phyloP scores from a whole-genome alignment of 1,140 invertebrate genomes.

The Parasteatoda tepidariorum region DNA sequence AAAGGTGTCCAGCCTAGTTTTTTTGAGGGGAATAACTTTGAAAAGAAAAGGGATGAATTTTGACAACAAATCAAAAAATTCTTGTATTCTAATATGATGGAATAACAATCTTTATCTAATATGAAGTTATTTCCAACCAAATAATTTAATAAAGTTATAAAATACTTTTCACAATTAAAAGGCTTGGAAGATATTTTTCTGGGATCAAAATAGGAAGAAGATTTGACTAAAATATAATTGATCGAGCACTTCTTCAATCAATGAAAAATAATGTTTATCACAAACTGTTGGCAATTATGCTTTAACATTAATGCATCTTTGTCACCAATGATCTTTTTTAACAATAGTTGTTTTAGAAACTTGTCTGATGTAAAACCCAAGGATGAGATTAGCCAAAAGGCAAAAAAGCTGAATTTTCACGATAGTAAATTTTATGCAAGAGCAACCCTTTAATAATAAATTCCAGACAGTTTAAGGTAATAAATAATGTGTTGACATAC shows the following conservation, averaged over 20 bases:
- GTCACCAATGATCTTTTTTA: constrained; percentile 1
- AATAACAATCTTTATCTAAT: not conserved
- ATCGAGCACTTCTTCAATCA: not conserved
- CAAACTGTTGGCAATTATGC: not conserved
- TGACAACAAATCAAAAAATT: not conserved
- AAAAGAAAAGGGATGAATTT: not conserved
- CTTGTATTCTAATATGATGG: not conserved
- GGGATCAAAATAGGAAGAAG: not conserved
- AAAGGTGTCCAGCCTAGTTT: no score
- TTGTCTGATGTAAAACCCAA: not conserved
- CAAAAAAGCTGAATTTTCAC: no score
- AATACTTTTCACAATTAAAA: not conserved
- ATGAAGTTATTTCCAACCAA: not conserved
- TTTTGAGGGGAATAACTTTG: no score
- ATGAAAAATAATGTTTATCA: not conserved
- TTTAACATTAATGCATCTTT: not conserved
- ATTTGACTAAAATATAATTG: not conserved
- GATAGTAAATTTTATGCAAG: no score
- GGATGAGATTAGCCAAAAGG: no score
- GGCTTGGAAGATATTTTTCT: not conserved
- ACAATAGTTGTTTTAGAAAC: not conserved
- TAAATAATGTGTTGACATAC: no score
- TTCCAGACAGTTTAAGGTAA: no score
- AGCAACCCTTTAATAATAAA: no score
- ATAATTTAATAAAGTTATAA: not conserved